Conservation (phyloP, 2,888 invertebrate genomes). For the Sminthurinus aureus region DNA sequence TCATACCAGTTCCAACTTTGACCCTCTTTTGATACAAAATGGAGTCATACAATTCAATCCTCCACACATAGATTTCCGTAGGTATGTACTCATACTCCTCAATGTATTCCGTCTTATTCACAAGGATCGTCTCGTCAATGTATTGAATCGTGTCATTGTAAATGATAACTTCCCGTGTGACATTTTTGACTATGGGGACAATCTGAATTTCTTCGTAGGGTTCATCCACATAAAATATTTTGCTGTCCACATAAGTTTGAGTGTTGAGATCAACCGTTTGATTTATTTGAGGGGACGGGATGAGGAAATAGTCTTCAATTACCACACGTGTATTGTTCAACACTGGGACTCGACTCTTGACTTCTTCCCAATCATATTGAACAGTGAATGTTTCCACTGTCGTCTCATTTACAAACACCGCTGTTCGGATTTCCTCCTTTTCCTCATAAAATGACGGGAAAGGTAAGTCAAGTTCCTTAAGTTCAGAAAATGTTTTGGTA, state of each 20-base stretch:
- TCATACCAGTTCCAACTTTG: not conserved
- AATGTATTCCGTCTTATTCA: not conserved
- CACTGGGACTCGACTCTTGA: not conserved
- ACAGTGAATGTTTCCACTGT: not conserved
- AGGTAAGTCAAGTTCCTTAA: not conserved
- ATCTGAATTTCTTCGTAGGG: not conserved
- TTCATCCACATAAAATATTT: not conserved
- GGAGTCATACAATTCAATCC: not conserved
- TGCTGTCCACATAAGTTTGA: not conserved
- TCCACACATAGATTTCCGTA: not conserved
- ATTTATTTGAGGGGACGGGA: not conserved
- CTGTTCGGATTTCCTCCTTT: not conserved
- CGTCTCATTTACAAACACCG: not conserved
- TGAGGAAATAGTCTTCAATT: not conserved
- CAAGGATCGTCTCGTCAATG: not conserved
- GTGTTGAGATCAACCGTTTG: not conserved
- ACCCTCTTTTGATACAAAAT: not conserved
- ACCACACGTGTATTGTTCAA: not conserved
- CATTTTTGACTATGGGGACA: not conserved
- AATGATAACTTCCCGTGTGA: not conserved
- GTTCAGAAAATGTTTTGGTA: not conserved
- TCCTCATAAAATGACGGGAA: not conserved
- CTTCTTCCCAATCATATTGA: not conserved
- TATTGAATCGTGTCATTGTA: not conserved
- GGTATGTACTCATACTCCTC: not conserved